Evolutionary conservation across 2,888 invertebrate genomes (phyloP).

Genomic region (Oscheius sp.): DNA sequence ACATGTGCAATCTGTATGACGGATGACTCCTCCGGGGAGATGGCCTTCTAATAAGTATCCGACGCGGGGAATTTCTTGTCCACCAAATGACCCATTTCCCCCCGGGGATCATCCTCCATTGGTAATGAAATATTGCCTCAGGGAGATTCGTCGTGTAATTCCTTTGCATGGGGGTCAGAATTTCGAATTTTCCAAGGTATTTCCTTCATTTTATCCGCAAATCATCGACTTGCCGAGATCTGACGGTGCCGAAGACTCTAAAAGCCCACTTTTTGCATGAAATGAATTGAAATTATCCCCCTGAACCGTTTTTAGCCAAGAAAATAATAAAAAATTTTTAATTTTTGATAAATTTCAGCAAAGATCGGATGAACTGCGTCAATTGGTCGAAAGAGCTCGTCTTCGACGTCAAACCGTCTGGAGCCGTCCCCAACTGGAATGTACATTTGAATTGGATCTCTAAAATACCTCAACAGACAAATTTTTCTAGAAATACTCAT

Average conservation of each 20-base stretch:
- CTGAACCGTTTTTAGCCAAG: too few relatives aligned
- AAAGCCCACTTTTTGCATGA: too few relatives aligned
- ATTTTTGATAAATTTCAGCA: slow-evolving; percentile 37
- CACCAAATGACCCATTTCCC: slow-evolving; percentile 7
- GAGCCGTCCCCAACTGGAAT: slow-evolving; percentile 51
- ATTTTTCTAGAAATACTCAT: background rate
- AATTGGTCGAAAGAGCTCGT: slow-evolving; percentile 51
- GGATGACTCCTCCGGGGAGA: slow-evolving; percentile 32
- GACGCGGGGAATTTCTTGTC: background rate
- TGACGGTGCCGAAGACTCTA: background rate
- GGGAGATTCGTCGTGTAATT: background rate
- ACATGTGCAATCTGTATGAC: slow-evolving; percentile 33
- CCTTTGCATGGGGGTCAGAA: too few relatives aligned
- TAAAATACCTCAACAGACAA: slow-evolving; percentile 24
- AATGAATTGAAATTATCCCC: too few relatives aligned
- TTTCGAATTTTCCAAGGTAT: background rate
- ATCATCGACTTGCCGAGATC: too few relatives aligned
- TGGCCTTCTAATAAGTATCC: slow-evolving; percentile 24
- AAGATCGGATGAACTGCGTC: slow-evolving; percentile 55
- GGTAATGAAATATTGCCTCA: slow-evolving; percentile 29
- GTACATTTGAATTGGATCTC: slow-evolving; percentile 56
- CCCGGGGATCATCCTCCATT: slow-evolving; percentile 2
- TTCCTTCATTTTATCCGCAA: background rate
- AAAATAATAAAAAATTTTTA: background rate
- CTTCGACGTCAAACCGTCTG: slow-evolving; percentile 44